Percentiles rank a stretch among this genome's conserved stretches.
phyloP scores from a whole-genome alignment of 2,797 vertebrate genomes.

The Bradypodion pumilum region DNA sequence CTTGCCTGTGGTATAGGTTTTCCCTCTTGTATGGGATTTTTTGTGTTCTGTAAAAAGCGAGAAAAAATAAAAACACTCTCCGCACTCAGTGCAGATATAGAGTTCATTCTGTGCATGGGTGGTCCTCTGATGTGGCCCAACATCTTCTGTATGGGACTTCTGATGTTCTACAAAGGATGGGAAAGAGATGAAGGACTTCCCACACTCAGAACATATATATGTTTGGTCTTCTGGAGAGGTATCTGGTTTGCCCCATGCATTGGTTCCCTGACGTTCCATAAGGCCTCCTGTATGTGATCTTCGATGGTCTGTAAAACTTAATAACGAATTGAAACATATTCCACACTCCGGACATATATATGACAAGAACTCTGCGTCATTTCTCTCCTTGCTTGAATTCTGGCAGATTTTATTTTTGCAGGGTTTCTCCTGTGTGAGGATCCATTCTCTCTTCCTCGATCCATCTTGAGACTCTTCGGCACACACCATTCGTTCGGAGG shows the following conservation, averaged over 20 bases:
- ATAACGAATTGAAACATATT: too few species aligned
- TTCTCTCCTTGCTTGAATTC: neutral
- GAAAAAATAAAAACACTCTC: neutral
- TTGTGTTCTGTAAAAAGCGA: neutral
- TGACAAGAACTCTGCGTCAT: fast-evolving
- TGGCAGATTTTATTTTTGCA: neutral
- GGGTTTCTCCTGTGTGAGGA: neutral
- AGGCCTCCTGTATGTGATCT: too few species aligned
- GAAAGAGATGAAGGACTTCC: neutral
- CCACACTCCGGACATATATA: neutral
- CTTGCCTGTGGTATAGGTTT: neutral
- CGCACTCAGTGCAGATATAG: neutral
- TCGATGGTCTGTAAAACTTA: too few species aligned
- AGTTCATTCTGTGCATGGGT: neutral
- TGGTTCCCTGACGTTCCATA: too few species aligned
- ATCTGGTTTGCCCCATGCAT: too few species aligned
- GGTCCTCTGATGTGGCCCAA: neutral
- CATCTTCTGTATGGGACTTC: neutral
- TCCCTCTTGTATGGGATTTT: neutral
- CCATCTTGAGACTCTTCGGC: neutral
- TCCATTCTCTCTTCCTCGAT: neutral
- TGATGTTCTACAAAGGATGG: neutral
- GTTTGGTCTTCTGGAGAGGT: too few species aligned
- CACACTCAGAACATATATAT: neutral
- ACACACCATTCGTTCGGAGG: neutral